A percentile compares a stretch with the other conserved stretches of the same genome.
phyloP scores from a whole-genome alignment of 2,113 vertebrate species.

The Leucopsar rothschildi region DNA sequence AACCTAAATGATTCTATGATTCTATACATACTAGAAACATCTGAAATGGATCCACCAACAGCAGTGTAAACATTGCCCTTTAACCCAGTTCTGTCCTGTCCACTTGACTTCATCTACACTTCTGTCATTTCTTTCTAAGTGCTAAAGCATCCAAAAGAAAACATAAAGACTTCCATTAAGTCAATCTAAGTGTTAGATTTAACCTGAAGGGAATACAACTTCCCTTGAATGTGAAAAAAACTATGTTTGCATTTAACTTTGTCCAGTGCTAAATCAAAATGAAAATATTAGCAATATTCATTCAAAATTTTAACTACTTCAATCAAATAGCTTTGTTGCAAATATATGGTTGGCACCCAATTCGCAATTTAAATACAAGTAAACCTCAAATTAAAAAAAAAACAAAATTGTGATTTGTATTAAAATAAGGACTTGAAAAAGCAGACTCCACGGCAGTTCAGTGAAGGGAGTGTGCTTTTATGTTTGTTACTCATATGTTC shows the following conservation, averaged over 20 bases:
- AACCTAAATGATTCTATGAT: not conserved
- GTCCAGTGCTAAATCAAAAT: not conserved
- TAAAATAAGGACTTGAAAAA: not conserved
- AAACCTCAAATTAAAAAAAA: not conserved
- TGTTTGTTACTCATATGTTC: not conserved
- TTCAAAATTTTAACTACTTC: not conserved
- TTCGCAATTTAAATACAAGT: not conserved
- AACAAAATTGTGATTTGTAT: not conserved
- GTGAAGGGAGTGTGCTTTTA: not conserved
- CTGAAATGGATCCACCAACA: not conserved
- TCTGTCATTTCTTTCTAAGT: not conserved
- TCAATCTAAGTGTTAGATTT: not conserved
- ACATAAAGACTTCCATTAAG: not conserved
- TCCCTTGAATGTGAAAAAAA: not conserved
- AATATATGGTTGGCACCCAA: not conserved
- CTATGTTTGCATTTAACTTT: not conserved
- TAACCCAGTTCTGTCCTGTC: not conserved
- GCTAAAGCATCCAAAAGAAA: not conserved
- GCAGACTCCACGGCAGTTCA: not conserved
- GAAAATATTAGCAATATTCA: not conserved
- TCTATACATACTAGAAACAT: not conserved
- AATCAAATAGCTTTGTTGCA: not conserved
- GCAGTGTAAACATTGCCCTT: not conserved
- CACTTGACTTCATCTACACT: not conserved
- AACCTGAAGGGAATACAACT: not conserved